Conservation (phyloP, 2,113 vertebrate genomes). For the Perognathus longimembris region DNA sequence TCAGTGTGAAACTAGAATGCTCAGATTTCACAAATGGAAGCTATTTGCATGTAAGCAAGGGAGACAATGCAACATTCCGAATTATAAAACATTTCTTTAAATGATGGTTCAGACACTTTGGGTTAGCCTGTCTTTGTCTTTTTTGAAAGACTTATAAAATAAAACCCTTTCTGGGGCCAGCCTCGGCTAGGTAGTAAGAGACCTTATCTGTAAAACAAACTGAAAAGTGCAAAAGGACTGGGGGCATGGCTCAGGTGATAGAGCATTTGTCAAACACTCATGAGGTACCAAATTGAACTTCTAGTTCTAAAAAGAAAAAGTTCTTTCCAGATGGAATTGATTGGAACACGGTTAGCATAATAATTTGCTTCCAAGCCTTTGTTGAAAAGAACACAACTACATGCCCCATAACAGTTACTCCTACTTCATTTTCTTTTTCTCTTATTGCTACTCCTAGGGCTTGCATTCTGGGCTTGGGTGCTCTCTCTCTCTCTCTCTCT, state of each 20-base stretch:
- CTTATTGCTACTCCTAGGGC: no score
- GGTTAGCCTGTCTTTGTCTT: neutral
- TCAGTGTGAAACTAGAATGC: neutral
- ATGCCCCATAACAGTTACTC: neutral
- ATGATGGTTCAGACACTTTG: neutral
- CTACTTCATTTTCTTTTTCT: no score
- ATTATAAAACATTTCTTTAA: neutral
- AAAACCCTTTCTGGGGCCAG: neutral
- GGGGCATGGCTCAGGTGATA: no score
- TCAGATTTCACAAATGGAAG: neutral
- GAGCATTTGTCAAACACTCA: no score
- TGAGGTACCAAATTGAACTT: no score
- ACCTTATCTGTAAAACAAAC: no score
- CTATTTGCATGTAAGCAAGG: neutral
- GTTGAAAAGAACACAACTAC: neutral
- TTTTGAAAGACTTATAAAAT: slow-evolving; percentile 21
- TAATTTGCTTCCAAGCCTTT: neutral
- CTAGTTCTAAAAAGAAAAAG: neutral
- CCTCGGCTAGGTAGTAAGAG: no score
- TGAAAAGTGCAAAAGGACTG: no score
- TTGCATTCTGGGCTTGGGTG: no score
- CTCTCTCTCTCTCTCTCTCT: no score
- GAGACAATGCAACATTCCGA: neutral
- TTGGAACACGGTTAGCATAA: neutral
- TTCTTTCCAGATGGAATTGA: neutral